Conservation (phyloP, 2,888 invertebrate genomes). For the Stramonita haemastoma region DNA sequence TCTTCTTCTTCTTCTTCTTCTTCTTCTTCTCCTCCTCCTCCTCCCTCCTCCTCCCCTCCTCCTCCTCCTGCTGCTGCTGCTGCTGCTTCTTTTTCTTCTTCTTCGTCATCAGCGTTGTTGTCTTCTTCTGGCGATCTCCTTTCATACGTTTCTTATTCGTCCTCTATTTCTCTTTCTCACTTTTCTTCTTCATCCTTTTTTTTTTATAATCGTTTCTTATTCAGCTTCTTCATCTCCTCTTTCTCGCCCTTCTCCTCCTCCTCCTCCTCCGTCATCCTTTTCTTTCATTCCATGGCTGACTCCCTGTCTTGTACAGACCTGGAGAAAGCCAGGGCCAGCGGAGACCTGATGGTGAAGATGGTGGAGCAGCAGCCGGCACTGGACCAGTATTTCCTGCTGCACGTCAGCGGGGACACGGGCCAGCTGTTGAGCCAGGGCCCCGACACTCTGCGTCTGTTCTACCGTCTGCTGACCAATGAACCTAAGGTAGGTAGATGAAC, state of each 20-base stretch:
- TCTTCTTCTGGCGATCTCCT: no score
- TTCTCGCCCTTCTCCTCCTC: neutral
- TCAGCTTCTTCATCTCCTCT: no score
- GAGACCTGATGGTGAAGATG: constrained; percentile 29
- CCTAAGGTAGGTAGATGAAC: no score
- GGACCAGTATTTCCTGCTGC: constrained; percentile 34
- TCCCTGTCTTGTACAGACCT: constrained; percentile 5
- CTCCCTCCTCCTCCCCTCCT: no score
- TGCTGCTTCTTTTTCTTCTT: no score
- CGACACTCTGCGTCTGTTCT: neutral
- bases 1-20: no score
- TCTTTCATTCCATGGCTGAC: neutral
- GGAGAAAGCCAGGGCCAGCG: constrained; percentile 30
- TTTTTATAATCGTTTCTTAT: no score
- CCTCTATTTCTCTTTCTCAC: neutral
- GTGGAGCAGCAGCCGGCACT: constrained; percentile 32
- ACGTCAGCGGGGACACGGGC: constrained; percentile 32
- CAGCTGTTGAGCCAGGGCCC: constrained; percentile 6
- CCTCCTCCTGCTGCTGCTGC: no score
- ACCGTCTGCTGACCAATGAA: constrained; percentile 4
- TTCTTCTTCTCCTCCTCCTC: no score
- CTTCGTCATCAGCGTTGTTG: no score
- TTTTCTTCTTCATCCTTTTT: no score
- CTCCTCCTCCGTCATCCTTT: neutral
- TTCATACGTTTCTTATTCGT: no score